Conservation (phyloP, 2,797 vertebrate genomes). For the Sebastes jordani region DNA sequence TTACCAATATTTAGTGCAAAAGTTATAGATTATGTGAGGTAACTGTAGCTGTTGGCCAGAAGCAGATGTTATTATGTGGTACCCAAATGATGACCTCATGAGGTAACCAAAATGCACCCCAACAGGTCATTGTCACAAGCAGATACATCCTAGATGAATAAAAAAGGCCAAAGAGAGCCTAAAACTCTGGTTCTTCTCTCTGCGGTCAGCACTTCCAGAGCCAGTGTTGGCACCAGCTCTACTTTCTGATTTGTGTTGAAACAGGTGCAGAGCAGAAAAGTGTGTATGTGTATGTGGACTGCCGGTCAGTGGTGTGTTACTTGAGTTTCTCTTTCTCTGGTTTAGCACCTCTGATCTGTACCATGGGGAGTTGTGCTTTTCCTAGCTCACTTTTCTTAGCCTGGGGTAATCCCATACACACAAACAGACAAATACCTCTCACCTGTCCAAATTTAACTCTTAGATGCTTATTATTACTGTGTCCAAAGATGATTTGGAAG, state of each 20-base stretch:
- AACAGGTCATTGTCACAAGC: no score
- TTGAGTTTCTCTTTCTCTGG: slow-evolving; percentile 8
- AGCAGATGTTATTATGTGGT: accelerated
- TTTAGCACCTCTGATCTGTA: slow-evolving; percentile 29
- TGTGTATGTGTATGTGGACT: slow-evolving; percentile 14
- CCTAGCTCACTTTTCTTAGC: slow-evolving; percentile 55
- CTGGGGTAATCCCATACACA: slow-evolving; percentile 53
- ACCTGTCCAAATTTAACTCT: slow-evolving; percentile 6
- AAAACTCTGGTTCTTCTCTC: background rate
- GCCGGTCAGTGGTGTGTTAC: slow-evolving; percentile 29
- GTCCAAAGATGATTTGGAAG: background rate
- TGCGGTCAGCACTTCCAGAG: background rate
- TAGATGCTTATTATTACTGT: background rate
- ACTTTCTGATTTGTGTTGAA: slow-evolving; percentile 17
- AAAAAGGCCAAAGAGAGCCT: background rate
- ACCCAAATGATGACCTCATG: no score
- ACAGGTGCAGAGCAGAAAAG: slow-evolving; percentile 20
- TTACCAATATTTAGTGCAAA: background rate
- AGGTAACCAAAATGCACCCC: no score
- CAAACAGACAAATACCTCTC: slow-evolving; percentile 25
- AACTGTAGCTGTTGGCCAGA: no score
- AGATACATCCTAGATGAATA: background rate
- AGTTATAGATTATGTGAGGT: accelerated
- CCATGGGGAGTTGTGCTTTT: slow-evolving; percentile 24
- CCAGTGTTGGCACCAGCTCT: background rate